phyloP scores from a whole-genome alignment of 2,797 vertebrate genomes.

The Lacerta viridis region DNA sequence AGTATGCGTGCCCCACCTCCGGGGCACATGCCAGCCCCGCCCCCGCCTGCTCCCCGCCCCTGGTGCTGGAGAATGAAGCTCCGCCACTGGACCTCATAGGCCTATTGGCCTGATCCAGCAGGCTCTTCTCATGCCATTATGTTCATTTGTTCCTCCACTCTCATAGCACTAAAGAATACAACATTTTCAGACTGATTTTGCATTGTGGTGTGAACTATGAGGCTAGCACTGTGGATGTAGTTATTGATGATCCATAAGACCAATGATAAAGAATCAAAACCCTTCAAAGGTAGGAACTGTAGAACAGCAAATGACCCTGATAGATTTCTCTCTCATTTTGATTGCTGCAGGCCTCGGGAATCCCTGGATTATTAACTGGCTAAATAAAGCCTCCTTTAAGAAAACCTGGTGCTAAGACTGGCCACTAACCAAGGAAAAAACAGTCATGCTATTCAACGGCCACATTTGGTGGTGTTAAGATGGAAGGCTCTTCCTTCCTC shows the following conservation, averaged over 20 bases:
- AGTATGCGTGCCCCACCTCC: too few relatives aligned
- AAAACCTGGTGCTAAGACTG: slow-evolving; percentile 65
- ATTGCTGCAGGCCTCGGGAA: slow-evolving; percentile 14
- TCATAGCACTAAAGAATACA: not conserved
- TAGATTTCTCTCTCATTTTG: not conserved
- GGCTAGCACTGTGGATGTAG: not conserved
- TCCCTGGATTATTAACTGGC: slow-evolving; percentile 8
- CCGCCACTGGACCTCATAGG: too few relatives aligned
- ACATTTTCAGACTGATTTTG: not conserved
- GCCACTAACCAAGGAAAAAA: slow-evolving; percentile 63
- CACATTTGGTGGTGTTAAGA: slow-evolving; percentile 56
- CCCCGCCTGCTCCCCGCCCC: too few relatives aligned
- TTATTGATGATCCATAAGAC: not conserved
- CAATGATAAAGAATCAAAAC: not conserved
- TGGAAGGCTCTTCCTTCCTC: slow-evolving; percentile 63
- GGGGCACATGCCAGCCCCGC: too few relatives aligned
- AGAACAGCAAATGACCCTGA: not conserved
- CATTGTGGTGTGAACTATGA: not conserved
- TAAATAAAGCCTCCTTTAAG: slow-evolving; percentile 72
- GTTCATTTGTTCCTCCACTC: not conserved
- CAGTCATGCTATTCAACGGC: slow-evolving; percentile 73
- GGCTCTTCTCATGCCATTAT: too few relatives aligned
- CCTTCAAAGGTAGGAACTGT: not conserved
- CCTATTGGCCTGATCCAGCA: not conserved
- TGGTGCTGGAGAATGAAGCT: too few relatives aligned